Conservation (phyloP, 2,797 vertebrate species). For the Acipenser transmontanus region DNA sequence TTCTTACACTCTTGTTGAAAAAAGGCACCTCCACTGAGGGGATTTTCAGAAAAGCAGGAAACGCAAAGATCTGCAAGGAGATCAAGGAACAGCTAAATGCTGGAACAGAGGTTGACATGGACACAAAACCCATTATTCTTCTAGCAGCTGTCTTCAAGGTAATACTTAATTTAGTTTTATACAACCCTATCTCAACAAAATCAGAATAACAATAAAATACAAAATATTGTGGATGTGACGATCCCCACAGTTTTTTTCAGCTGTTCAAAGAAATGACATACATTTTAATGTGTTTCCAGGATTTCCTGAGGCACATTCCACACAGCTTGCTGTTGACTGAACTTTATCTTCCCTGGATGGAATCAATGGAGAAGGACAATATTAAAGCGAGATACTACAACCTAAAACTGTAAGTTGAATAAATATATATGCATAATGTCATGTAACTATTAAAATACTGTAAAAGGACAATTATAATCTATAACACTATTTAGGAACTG, state of each 20-base stretch:
- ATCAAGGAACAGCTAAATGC: conserved; percentile 77
- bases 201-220: too few species aligned
- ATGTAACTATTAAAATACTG: too few species aligned
- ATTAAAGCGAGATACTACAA: conserved; percentile 56
- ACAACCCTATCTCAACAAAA: neutral
- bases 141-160: conserved; percentile 87
- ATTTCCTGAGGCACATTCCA: conserved; percentile 86
- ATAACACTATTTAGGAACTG: too few species aligned
- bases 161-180: conserved; percentile 14
- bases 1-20: conserved; percentile 70
- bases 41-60: conserved; percentile 83
- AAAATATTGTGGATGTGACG: too few species aligned
- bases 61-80: conserved; percentile 73
- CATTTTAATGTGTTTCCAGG: conserved; percentile 49
- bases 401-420: conserved; percentile 67
- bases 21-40: conserved; percentile 81
- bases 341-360: conserved; percentile 76
- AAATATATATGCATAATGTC: too few species aligned
- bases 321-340: conserved; percentile 73
- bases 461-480: too few species aligned
- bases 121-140: conserved; percentile 63
- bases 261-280: too few species aligned
- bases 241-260: too few species aligned
- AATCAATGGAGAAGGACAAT: conserved; percentile 58
- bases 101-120: conserved; percentile 62